Evolutionary conservation across 2,113 vertebrate genomes (phyloP).

Genomic region (Pycnonotus jocosus): DNA sequence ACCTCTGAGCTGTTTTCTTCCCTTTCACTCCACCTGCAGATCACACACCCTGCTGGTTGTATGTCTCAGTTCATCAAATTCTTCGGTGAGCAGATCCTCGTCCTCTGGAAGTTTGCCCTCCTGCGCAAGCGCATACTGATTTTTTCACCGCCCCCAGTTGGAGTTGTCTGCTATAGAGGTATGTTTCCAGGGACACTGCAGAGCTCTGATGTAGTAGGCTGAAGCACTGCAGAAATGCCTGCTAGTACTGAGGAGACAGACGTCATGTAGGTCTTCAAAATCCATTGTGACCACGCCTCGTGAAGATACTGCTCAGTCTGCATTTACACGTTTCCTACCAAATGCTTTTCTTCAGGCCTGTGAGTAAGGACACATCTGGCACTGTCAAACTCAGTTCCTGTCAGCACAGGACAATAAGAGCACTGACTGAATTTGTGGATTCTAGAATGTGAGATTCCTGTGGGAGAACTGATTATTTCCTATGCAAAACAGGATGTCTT

Average conservation of each 20-base stretch:
- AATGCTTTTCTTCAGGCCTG: background rate
- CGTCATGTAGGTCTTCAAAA: background rate
- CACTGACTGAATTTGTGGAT: background rate
- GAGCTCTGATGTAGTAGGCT: background rate
- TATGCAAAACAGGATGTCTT: background rate
- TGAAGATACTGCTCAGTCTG: background rate
- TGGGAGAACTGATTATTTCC: background rate
- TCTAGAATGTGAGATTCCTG: background rate
- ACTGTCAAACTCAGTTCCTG: background rate
- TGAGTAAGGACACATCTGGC: background rate
- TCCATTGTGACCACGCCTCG: background rate
- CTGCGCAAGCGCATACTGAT: conserved; percentile 94
- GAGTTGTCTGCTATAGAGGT: conserved; percentile 98
- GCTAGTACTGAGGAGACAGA: background rate
- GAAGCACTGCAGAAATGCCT: background rate
- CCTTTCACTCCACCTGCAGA: conserved; percentile 72
- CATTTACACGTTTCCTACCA: background rate
- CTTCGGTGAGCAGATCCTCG: conserved; percentile 95
- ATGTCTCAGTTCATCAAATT: conserved; percentile 99
- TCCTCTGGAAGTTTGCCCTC: conserved; percentile 96
- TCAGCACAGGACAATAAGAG: background rate
- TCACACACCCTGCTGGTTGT: conserved; percentile 97
- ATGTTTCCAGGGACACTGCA: conserved; percentile 41
- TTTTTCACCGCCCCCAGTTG: conserved; percentile 95
- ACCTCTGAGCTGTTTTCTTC: conserved; percentile 4